Evolutionary conservation across 1,140 invertebrate genomes (phyloP).

Genomic region (Cheumatopsyche charites): DNA sequence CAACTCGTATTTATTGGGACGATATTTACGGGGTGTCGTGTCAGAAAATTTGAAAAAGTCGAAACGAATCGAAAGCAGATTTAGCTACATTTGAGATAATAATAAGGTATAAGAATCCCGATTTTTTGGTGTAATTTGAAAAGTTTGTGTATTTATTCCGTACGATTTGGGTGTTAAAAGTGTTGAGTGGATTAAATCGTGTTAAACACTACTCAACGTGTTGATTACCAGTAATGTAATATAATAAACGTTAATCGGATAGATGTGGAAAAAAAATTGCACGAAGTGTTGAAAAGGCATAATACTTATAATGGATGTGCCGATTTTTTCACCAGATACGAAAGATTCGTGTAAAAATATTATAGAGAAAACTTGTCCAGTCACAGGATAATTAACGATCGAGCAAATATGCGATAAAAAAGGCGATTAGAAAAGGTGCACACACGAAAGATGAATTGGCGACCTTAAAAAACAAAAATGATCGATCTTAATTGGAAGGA

Average conservation of each 20-base stretch:
- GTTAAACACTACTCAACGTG: too few relatives aligned
- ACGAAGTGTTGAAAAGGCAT: slow-evolving; percentile 15
- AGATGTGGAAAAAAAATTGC: neutral
- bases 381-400: slow-evolving; percentile 23
- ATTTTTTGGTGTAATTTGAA: too few relatives aligned
- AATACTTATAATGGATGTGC: slow-evolving; percentile 2
- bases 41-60: neutral
- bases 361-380: slow-evolving; percentile 15
- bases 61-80: slow-evolving; percentile 6
- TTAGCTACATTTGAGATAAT: neutral
- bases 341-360: slow-evolving; percentile 9
- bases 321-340: neutral
- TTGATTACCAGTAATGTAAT: too few relatives aligned
- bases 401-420: neutral
- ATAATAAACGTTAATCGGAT: neutral
- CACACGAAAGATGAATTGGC: slow-evolving; percentile 16
- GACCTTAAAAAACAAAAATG: slow-evolving; percentile 13
- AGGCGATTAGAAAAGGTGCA: slow-evolving; percentile 21
- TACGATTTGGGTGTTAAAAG: too few relatives aligned
- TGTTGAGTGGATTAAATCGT: too few relatives aligned
- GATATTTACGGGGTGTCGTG: slow-evolving; percentile 11
- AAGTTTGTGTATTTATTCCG: too few relatives aligned
- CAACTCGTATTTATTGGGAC: neutral
- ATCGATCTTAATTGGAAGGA: slow-evolving; percentile 35
- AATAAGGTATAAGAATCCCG: too few relatives aligned